Percentiles rank a stretch among this genome's conserved stretches.
These are phyloP conservation scores for Ethmia dodecea DNA, from an alignment of 2,888 invertebrate species.

Conservation along the genomic window DNA sequence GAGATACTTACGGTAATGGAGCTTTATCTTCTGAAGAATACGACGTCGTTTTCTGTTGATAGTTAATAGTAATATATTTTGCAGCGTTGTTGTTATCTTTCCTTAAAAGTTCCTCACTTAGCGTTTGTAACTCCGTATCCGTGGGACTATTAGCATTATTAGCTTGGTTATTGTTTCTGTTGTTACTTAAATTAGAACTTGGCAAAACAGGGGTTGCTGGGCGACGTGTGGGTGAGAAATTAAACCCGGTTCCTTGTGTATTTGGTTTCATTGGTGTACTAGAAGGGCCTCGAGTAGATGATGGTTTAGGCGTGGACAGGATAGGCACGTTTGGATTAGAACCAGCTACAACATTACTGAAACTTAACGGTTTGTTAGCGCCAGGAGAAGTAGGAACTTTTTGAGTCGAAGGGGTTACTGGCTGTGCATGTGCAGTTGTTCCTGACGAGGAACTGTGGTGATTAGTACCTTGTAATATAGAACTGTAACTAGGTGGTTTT, in stretches of 20 bases:
- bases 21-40: constrained; percentile 84
- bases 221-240: constrained; percentile 19
- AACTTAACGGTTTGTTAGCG: constrained; percentile 47
- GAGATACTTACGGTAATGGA: constrained; percentile 82
- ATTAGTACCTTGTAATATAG: constrained; percentile 39
- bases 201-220: constrained; percentile 46
- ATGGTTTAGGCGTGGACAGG: constrained; percentile 29
- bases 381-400: constrained; percentile 19
- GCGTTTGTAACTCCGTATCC: constrained; percentile 80
- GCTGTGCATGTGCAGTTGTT: constrained; percentile 12
- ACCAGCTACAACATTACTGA: constrained; percentile 48
- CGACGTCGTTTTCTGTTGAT: constrained; percentile 86
- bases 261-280: constrained; percentile 21
- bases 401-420: constrained; percentile 23
- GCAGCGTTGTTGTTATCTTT: constrained; percentile 87
- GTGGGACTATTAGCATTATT: constrained; percentile 41
- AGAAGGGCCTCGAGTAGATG: constrained; percentile 22
- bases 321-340: constrained; percentile 30
- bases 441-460: constrained; percentile 19
- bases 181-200: constrained; percentile 63
- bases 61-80: constrained; percentile 82
- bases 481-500: constrained; percentile 57
- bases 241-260: constrained; percentile 7
- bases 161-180: constrained; percentile 34
- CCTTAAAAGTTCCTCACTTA: constrained; percentile 83